A percentile compares a stretch with the other conserved stretches of the same genome.
Conservation (phyloP, 1,140 invertebrate genomes). For the Ditylenchus dipsaci region DNA sequence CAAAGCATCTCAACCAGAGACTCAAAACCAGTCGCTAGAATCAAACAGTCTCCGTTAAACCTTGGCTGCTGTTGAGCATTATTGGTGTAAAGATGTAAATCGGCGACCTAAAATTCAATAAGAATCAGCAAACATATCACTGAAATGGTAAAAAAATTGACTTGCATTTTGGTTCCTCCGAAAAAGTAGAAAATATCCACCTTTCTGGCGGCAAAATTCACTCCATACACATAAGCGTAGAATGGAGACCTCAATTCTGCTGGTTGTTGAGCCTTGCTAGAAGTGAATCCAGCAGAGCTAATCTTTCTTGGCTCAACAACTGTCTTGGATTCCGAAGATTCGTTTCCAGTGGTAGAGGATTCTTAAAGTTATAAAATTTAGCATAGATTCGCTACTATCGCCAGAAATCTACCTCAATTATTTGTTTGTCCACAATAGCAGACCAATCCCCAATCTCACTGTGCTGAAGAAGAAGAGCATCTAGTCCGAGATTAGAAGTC, state of each 20-base stretch:
- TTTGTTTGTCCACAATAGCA: constrained; percentile 2
- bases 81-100: background rate
- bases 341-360: background rate
- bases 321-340: background rate
- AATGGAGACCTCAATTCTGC: background rate
- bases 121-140: background rate
- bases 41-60: background rate
- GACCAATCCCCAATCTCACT: constrained; percentile 1
- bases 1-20: background rate
- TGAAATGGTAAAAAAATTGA: background rate
- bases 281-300: too few relatives aligned
- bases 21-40: background rate
- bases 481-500: background rate
- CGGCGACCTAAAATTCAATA: background rate
- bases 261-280: too few relatives aligned
- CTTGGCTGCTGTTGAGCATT: background rate
- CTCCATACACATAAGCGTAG: background rate
- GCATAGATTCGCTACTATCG: background rate
- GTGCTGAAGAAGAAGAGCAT: constrained; percentile 2
- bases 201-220: background rate
- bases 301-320: background rate
- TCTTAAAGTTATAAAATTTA: background rate
- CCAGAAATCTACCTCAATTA: background rate
- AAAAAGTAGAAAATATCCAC: constrained; percentile 9
- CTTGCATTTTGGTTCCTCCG: background rate